Evolutionary conservation across 2,113 vertebrate genomes (phyloP).

Genomic region (Cairina moschata): DNA sequence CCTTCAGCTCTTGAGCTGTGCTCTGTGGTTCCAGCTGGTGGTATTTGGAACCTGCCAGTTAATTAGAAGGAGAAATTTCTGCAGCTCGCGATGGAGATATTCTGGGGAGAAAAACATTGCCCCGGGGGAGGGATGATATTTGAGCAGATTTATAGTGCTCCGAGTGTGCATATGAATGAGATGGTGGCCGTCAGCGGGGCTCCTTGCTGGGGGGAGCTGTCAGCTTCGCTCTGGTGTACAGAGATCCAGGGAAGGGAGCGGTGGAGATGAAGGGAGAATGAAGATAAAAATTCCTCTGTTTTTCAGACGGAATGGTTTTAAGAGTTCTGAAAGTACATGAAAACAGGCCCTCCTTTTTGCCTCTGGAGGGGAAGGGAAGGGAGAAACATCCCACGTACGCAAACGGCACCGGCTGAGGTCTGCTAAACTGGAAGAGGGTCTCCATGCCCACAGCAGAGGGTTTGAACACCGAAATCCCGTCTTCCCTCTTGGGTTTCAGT

Average conservation of each 20-base stretch:
- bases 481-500: fast-evolving
- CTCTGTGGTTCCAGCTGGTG: background rate
- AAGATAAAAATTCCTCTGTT: background rate
- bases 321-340: background rate
- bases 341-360: background rate
- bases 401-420: fast-evolving
- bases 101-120: constrained; percentile 47
- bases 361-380: background rate
- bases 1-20: background rate
- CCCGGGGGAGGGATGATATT: constrained; percentile 65
- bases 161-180: constrained; percentile 63
- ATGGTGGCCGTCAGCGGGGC: background rate
- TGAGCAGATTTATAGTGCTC: constrained; percentile 60
- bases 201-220: constrained; percentile 44
- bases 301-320: background rate
- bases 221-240: background rate
- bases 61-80: constrained; percentile 63
- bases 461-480: background rate
- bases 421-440: fast-evolving
- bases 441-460: fast-evolving
- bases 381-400: background rate
- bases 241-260: background rate
- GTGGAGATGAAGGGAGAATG: background rate
- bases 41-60: constrained; percentile 60
- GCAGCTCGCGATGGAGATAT: constrained; percentile 44